Percentiles rank a stretch among this genome's conserved stretches.
phyloP scores from a whole-genome alignment of 2,888 invertebrate species.

The Chloromyia formosa region DNA sequence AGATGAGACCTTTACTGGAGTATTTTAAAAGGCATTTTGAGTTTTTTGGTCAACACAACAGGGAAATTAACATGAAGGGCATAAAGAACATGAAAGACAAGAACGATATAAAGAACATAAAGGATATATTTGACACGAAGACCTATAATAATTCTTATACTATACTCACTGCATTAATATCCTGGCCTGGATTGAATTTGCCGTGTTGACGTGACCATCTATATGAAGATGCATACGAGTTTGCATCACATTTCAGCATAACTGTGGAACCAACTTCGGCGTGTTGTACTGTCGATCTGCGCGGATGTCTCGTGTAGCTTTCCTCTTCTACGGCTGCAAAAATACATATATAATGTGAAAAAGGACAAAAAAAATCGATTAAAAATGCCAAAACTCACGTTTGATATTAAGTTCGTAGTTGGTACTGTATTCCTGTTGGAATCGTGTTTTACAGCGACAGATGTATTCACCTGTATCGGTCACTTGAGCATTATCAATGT shows the following conservation, averaged over 20 bases:
- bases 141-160: no score
- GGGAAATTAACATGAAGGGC: no score
- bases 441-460: slow-evolving; percentile 72
- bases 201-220: slow-evolving; percentile 63
- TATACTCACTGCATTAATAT: slow-evolving; percentile 10
- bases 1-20: no score
- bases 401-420: slow-evolving; percentile 66
- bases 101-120: no score
- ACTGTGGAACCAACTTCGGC: slow-evolving; percentile 69
- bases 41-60: no score
- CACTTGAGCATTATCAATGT: slow-evolving; percentile 78
- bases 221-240: slow-evolving; percentile 53
- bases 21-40: no score
- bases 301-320: slow-evolving; percentile 56
- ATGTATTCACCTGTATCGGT: slow-evolving; percentile 89
- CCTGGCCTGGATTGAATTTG: slow-evolving; percentile 55
- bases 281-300: slow-evolving; percentile 60
- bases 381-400: slow-evolving; percentile 47
- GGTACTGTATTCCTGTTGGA: slow-evolving; percentile 66
- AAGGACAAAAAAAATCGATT: slow-evolving; percentile 1
- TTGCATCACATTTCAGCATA: slow-evolving; percentile 72
- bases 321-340: slow-evolving; percentile 44
- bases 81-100: no score
- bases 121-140: no score
- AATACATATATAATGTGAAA: no score